These are phyloP conservation scores for Plagodis dolabraria DNA, from an alignment of 2,888 invertebrate species.

Conservation along the genomic window DNA sequence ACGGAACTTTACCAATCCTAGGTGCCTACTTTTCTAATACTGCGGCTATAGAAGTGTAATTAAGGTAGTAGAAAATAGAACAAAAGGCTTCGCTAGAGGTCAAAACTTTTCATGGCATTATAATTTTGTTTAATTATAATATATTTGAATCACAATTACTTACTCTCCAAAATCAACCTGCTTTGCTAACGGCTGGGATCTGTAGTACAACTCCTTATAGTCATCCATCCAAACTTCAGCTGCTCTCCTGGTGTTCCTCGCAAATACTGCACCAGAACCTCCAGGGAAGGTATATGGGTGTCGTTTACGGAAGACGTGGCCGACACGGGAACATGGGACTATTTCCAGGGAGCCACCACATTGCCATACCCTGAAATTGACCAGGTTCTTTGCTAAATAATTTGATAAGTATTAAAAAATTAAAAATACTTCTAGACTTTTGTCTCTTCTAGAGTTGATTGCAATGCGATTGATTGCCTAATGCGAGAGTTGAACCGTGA, in stretches of 20 bases:
- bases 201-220: conserved; percentile 97
- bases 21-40: no score
- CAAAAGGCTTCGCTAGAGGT: not conserved
- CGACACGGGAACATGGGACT: conserved; percentile 98
- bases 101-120: not conserved
- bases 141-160: conserved; percentile 59
- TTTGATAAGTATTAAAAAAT: not conserved
- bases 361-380: conserved; percentile 93
- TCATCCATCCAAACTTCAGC: conserved; percentile 99
- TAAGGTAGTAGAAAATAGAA: no score
- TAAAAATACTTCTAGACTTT: no score
- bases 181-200: conserved; percentile 95
- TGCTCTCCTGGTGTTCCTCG: conserved; percentile 96
- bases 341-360: conserved; percentile 99
- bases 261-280: conserved; percentile 98
- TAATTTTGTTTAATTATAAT: not conserved
- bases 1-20: no score
- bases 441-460: no score
- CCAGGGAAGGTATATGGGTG: conserved; percentile 99
- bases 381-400: not conserved
- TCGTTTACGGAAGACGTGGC: conserved; percentile 97
- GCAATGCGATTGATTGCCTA: no score
- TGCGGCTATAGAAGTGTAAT: no score
- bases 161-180: conserved; percentile 96
- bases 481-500: no score